Percentiles rank a stretch among this genome's conserved stretches.
Conservation (phyloP, 1,140 invertebrate species). For the Atta texana region DNA sequence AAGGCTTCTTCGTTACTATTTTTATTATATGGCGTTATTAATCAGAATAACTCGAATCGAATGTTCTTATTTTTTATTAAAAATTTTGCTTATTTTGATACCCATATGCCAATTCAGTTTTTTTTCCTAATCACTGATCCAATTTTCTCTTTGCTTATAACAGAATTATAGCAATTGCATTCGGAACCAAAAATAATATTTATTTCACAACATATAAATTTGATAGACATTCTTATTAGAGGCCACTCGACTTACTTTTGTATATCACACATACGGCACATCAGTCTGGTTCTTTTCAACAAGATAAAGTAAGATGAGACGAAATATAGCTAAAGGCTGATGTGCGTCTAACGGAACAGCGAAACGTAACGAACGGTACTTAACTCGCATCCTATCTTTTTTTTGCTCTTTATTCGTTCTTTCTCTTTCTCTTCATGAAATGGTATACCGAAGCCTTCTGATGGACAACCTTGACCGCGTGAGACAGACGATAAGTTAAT, state of each 20-base stretch:
- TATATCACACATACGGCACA: background rate
- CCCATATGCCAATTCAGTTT: background rate
- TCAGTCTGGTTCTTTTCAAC: background rate
- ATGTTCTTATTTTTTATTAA: background rate
- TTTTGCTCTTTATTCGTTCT: constrained; percentile 42
- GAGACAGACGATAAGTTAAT: background rate
- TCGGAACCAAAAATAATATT: background rate
- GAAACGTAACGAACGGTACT: constrained; percentile 68
- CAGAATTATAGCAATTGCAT: background rate
- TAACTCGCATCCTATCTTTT: constrained; percentile 56
- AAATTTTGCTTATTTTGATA: background rate
- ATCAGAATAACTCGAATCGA: background rate
- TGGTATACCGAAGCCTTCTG: constrained; percentile 8
- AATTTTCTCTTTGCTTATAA: background rate
- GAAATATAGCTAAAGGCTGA: constrained; percentile 61
- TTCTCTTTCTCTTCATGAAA: constrained; percentile 14
- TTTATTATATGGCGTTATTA: background rate
- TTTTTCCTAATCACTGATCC: background rate
- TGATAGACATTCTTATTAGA: background rate
- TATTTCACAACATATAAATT: background rate
- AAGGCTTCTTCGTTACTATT: background rate
- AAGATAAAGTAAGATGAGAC: constrained; percentile 39
- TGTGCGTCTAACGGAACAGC: constrained; percentile 71
- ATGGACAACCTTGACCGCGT: constrained; percentile 65
- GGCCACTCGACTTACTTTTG: background rate